Base-by-base conservation (phyloP, 2,888 invertebrate species). In the Conus canariensis region DNA sequence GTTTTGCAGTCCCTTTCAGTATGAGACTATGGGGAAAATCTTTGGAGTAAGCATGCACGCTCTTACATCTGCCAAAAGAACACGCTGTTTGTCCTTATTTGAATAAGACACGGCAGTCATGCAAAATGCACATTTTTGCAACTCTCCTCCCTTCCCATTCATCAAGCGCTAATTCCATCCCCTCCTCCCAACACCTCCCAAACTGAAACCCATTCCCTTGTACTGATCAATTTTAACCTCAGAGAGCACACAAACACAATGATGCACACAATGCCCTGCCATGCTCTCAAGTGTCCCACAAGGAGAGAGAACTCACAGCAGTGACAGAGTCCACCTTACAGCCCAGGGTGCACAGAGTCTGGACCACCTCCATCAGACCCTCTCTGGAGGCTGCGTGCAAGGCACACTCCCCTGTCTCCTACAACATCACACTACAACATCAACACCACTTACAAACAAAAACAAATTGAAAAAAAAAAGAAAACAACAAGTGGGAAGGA, bases 301-400 rank as follows among this genome's bases (percentile, higher is more conserved):
- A 74, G 9, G n/a, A 74, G 74, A n/a, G n/a, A 8, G 22, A 22
- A 70, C 94, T 94, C 93, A 97, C 97, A 95, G 96, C 96, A 94
- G 97, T 97, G 88, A 95, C 95, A 2, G 96, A 93, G 93, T 97
- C 96, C 14, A 97, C 95, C 90, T 96, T 95, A 92, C 95, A 95
- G 22, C 95, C 95, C 87, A 94, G 95, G 56, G 94, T 96, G 92
- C 97, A 96, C 93, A 97, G 94, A 70, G 96, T 96, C 91, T 97
- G 96, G 60, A 97, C 97, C 9, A 97, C 96, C 30, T 96, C 94
- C 0, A 96, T 94, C 88, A 97, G 96, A 9, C 97, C 97, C 93
- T 97, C 97, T 59, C 96, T 94, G 22, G 97, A 97, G 59, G 97
- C 97, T 92, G 97, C 96, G 93, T 97, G 97, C 87, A 97, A 95